Evolutionary conservation across 2,888 invertebrate species (phyloP).

Genomic region (Hypselothyrea guttata): DNA sequence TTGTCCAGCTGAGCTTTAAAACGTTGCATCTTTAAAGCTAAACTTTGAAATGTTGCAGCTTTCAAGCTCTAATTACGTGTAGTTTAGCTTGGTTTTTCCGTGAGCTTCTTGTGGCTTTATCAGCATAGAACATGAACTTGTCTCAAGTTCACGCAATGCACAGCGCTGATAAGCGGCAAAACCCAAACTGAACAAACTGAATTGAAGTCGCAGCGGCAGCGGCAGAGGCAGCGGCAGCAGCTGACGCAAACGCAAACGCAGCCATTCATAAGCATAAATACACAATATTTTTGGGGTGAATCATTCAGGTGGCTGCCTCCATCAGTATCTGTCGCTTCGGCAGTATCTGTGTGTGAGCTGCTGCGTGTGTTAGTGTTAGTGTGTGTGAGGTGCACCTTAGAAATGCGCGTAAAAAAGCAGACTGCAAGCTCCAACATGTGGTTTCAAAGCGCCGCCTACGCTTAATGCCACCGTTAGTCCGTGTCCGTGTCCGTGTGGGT

Average conservation of each 20-base stretch:
- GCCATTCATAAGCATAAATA: conserved; percentile 36
- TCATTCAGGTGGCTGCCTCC: conserved; percentile 49
- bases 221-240: conserved; percentile 18
- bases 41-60: too few species aligned
- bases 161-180: conserved; percentile 44
- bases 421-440: conserved; percentile 68
- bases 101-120: conserved; percentile 12
- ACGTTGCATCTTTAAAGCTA: not conserved
- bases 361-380: conserved; percentile 13
- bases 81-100: conserved; percentile 1
- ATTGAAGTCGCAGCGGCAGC: not conserved
- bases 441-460: conserved; percentile 59
- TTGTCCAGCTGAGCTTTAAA: too few species aligned
- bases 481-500: conserved; percentile 11
- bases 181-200: conserved; percentile 28
- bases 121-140: conserved; percentile 42
- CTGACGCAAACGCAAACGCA: conserved; percentile 29
- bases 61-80: conserved; percentile 2
- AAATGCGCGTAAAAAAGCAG: conserved; percentile 67
- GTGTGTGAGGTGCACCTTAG: conserved; percentile 53
- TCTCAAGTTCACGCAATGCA: conserved; percentile 42
- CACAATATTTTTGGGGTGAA: conserved; percentile 48
- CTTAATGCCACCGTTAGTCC: conserved; percentile 39
- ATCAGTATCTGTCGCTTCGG: conserved; percentile 28
- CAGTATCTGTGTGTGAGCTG: conserved; percentile 11